Conservation (phyloP, 2,113 vertebrate genomes). For the Datnioides undecimradiatus region DNA sequence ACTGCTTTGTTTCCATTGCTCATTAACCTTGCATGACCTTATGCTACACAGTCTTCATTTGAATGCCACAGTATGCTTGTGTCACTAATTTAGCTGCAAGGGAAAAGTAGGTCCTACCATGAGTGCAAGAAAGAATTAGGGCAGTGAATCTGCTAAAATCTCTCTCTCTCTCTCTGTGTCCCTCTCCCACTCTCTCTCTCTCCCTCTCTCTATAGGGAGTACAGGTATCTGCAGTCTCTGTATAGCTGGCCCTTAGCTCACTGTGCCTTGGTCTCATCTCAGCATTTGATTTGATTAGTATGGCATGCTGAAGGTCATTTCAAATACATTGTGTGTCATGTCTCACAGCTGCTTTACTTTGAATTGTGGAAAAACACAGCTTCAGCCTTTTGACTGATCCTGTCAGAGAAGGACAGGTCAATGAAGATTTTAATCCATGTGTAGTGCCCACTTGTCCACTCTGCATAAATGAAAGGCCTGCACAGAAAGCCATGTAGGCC, state of each 20-base stretch:
- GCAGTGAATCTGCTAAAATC: conserved; percentile 67
- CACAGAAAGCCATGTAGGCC: neutral
- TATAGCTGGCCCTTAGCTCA: conserved; percentile 38
- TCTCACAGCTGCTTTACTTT: neutral
- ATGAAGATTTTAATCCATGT: conserved; percentile 9
- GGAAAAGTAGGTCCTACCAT: conserved; percentile 57
- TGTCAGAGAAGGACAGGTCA: conserved; percentile 2
- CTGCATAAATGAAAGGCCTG: conserved; percentile 1
- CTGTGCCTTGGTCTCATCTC: conserved; percentile 27
- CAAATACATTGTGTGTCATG: conserved; percentile 8
- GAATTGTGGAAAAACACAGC: neutral
- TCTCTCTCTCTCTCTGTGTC: conserved; percentile 34
- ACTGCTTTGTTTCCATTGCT: conserved; percentile 5
- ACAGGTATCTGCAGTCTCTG: conserved; percentile 76
- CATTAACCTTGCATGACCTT: conserved; percentile 53
- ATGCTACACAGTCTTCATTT: conserved; percentile 37
- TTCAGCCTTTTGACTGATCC: neutral
- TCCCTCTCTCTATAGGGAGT: conserved; percentile 57
- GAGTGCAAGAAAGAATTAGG: conserved; percentile 60
- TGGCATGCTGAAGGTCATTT: conserved; percentile 53
- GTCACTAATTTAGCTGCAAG: conserved; percentile 43
- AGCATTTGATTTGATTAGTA: conserved; percentile 37
- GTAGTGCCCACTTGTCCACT: neutral
- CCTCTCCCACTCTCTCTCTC: conserved; percentile 8
- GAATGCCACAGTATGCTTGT: conserved; percentile 26